Conservation (phyloP, 2,888 invertebrate species). For the Amiota mariae region DNA sequence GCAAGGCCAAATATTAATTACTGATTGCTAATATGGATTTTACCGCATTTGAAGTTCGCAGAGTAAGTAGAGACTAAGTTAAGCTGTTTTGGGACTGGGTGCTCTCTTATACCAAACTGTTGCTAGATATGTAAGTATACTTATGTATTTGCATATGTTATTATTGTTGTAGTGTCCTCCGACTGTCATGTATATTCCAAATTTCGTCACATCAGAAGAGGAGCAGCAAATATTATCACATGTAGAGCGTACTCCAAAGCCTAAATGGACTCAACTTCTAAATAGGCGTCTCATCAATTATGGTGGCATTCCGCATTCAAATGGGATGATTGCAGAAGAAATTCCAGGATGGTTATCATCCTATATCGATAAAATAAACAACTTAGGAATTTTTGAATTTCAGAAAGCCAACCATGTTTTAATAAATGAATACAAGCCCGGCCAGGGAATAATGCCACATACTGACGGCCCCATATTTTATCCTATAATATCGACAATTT, state of each 20-base stretch:
- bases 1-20: neutral
- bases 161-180: constrained; percentile 66
- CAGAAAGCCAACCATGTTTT: constrained; percentile 92
- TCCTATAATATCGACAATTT: constrained; percentile 94
- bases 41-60: constrained; percentile 69
- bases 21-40: constrained; percentile 60
- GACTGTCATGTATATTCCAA: constrained; percentile 82
- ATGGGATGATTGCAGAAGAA: constrained; percentile 93
- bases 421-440: constrained; percentile 93
- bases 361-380: constrained; percentile 82
- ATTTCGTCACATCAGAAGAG: constrained; percentile 86
- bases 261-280: constrained; percentile 95
- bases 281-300: constrained; percentile 97
- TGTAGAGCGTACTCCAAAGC: constrained; percentile 87
- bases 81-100: no score
- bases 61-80: constrained; percentile 49
- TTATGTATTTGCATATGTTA: constrained; percentile 37
- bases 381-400: constrained; percentile 78
- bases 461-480: constrained; percentile 95
- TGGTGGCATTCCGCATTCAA: constrained; percentile 94
- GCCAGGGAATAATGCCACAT: constrained; percentile 98
- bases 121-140: neutral
- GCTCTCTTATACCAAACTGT: neutral
- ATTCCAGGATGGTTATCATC: constrained; percentile 89
- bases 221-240: constrained; percentile 81